phyloP scores from a whole-genome alignment of 2,113 vertebrate genomes.

The Aptenodytes forsteri region DNA sequence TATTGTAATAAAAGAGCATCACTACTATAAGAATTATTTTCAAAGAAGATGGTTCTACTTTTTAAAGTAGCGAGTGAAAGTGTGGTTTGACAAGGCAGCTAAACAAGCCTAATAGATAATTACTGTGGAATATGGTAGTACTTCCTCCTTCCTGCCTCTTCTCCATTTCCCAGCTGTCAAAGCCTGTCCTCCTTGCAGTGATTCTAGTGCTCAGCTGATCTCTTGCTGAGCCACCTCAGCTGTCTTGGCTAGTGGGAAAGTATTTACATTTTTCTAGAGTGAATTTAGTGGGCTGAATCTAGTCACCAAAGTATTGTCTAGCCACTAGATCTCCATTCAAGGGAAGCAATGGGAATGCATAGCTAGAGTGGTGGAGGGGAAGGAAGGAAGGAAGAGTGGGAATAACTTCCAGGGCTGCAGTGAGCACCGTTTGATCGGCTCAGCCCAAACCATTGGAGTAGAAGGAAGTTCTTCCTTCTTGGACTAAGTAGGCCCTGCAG shows the following conservation, averaged over 20 bases:
- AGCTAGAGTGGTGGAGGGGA: background rate
- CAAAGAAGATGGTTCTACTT: background rate
- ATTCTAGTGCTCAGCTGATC: background rate
- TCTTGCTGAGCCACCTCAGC: background rate
- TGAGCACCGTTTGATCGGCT: background rate
- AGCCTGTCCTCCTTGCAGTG: background rate
- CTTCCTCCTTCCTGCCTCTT: background rate
- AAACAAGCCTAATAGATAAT: background rate
- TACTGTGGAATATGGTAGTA: background rate
- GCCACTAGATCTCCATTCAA: background rate
- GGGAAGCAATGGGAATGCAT: background rate
- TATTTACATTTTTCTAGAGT: background rate
- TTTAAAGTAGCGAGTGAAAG: background rate
- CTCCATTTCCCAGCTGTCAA: background rate
- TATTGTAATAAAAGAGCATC: background rate
- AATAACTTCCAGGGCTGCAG: background rate
- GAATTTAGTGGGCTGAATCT: background rate
- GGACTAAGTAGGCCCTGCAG: background rate
- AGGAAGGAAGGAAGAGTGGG: background rate
- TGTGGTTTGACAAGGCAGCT: background rate
- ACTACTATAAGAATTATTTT: background rate
- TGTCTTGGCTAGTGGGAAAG: background rate
- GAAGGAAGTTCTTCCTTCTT: background rate
- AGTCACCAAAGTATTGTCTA: background rate
- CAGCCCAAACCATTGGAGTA: background rate